Base-by-base conservation (phyloP, 2,888 invertebrate genomes). In the Chaetoderma sp. region DNA sequence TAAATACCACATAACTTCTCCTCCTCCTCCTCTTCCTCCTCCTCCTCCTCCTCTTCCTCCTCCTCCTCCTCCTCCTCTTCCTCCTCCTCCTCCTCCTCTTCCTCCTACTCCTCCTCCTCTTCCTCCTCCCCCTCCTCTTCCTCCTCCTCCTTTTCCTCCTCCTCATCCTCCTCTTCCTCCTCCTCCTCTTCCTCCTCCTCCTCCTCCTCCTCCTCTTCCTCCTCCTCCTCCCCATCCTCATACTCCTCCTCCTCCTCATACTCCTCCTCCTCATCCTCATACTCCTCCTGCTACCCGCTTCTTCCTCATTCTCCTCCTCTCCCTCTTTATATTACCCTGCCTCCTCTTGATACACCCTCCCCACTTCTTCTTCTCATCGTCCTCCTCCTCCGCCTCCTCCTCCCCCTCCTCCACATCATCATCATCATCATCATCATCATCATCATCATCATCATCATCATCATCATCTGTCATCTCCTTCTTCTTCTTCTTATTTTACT, bases 191-290 rank as follows among this genome's bases (percentile, higher is more conserved):
- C 50, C 16, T 6, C 30, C 10, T 30, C 55, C 30, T 13, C 25
- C 28, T 30, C 55, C 56, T 54, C 56, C 55, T 30, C 56, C 57
- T 56, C 39, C 57, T 60, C 57, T 55, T 52, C 27, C 32, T 32
- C 39, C 60, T 57, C 65, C 60, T 58, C 55, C 54, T n/a, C n/a
- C n/a, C n/a, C n/a, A n/a, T n/a, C n/a, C n/a, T n/a, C n/a, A n/a
- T n/a, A n/a, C n/a, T n/a, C 47, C 65, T 47, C 70, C 54, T 57
- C 63, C 60, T 55, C 55, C 64, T 60, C 60, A 60, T 56, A 60
- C 60, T 71, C 60, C 60, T 39, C 60, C 69, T 54, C 59, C 55
- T 60, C 59, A 47, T 71, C 55, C 55, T 54, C 57, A 49, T 68
- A 56, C 28, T 47, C 27, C 54, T 50, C 49, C 21, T 21, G 25